Conservation (phyloP, 2,113 vertebrate genomes). For the Grus americana region DNA sequence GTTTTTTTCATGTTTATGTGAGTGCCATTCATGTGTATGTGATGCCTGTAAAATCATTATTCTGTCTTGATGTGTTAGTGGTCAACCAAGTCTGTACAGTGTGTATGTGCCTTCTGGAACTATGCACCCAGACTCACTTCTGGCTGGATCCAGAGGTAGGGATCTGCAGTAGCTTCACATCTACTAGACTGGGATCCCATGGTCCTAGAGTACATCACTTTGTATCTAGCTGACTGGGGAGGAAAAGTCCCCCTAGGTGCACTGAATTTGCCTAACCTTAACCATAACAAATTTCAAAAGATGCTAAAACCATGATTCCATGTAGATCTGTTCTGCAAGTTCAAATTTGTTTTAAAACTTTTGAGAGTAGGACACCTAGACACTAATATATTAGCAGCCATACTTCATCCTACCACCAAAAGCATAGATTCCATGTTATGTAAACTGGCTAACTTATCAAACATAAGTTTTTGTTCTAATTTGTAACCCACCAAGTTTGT, state of each 20-base stretch:
- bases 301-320: not conserved
- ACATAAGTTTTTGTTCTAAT: not conserved
- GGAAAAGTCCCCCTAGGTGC: not conserved
- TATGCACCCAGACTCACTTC: not conserved
- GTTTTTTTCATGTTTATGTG: rapidly evolving
- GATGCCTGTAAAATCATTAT: not conserved
- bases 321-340: not conserved
- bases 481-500: not conserved
- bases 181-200: not conserved
- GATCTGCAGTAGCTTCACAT: not conserved
- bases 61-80: not conserved
- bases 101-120: not conserved
- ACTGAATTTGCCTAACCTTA: not conserved
- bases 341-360: not conserved
- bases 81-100: not conserved
- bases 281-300: not conserved
- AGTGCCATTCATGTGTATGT: too few relatives aligned
- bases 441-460: not conserved
- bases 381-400: not conserved
- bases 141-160: not conserved
- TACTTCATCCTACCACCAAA: not conserved
- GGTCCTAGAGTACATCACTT: not conserved
- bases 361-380: not conserved
- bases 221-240: not conserved
- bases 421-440: rapidly evolving